Evolutionary conservation across 2,888 invertebrate species (phyloP).

Genomic region (Drosophila formosana): DNA sequence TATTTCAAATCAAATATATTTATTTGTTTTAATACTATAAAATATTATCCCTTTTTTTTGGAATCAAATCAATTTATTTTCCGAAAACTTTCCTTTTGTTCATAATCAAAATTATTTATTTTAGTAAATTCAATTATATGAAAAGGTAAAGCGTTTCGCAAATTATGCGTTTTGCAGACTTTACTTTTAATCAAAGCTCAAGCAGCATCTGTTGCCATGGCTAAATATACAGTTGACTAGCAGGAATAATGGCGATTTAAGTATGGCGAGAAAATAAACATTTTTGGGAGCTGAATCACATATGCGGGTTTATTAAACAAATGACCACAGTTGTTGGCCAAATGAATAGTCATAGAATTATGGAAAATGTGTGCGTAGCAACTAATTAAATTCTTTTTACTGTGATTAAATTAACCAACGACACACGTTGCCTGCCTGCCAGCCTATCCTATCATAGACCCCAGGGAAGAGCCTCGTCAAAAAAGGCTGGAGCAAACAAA

Average conservation of each 20-base stretch:
- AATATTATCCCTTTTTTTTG: no score
- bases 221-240: background rate
- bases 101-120: no score
- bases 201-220: background rate
- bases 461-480: slow-evolving; percentile 8
- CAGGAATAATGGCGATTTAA: background rate
- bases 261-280: background rate
- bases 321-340: background rate
- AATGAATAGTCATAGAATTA: slow-evolving; percentile 22
- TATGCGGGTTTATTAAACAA: background rate
- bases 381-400: slow-evolving; percentile 68
- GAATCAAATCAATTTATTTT: no score
- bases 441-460: slow-evolving; percentile 2
- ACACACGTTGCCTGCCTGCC: slow-evolving; percentile 14
- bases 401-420: slow-evolving; percentile 62
- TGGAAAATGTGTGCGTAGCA: slow-evolving; percentile 37
- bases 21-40: no score
- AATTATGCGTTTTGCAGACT: no score
- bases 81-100: no score
- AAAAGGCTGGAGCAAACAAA: slow-evolving; percentile 8
- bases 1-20: no score
- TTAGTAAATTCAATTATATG: no score
- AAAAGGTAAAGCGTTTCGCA: no score
- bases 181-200: no score
- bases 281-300: background rate